Evolutionary conservation across 2,888 invertebrate genomes (phyloP).

Genomic region (Didymodactylos carnosus): DNA sequence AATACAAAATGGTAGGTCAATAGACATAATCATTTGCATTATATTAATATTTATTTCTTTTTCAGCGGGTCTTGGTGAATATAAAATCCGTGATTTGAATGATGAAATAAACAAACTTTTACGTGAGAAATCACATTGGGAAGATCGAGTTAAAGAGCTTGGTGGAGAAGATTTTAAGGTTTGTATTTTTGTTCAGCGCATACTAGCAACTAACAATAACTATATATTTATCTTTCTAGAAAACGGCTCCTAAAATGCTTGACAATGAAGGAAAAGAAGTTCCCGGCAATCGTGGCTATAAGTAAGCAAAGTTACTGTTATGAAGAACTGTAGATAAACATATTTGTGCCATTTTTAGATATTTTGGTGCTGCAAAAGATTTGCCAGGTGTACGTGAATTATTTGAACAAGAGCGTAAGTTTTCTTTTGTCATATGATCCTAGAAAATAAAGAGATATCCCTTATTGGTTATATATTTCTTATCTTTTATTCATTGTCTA

Average conservation of each 20-base stretch:
- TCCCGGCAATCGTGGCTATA: conserved; percentile 89
- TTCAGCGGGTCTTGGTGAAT: conserved; percentile 85
- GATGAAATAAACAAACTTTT: conserved; percentile 96
- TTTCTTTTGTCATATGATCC: background rate
- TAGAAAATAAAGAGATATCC: background rate
- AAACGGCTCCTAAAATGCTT: conserved; percentile 43
- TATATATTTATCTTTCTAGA: conserved; percentile 36
- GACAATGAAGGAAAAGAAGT: conserved; percentile 54
- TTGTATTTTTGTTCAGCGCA: background rate
- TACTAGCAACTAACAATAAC: background rate
- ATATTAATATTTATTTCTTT: conserved; percentile 18
- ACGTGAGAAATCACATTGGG: conserved; percentile 90
- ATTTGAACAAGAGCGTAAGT: conserved; percentile 55
- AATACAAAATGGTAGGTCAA: conserved; percentile 70
- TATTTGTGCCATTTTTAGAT: conserved; percentile 20
- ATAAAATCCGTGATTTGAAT: conserved; percentile 84
- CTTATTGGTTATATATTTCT: background rate
- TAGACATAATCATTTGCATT: background rate
- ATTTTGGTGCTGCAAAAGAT: conserved; percentile 93
- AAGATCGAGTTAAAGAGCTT: conserved; percentile 74
- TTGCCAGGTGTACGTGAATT: conserved; percentile 87
- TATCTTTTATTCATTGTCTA: background rate
- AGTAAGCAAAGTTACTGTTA: conserved; percentile 39
- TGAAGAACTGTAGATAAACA: background rate
- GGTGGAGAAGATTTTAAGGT: conserved; percentile 63